A percentile compares a stretch with the other conserved stretches of the same genome.
These are phyloP conservation scores for Microcebus ravelobensis DNA, from an alignment of 2,113 vertebrate species.

Conservation along the genomic window DNA sequence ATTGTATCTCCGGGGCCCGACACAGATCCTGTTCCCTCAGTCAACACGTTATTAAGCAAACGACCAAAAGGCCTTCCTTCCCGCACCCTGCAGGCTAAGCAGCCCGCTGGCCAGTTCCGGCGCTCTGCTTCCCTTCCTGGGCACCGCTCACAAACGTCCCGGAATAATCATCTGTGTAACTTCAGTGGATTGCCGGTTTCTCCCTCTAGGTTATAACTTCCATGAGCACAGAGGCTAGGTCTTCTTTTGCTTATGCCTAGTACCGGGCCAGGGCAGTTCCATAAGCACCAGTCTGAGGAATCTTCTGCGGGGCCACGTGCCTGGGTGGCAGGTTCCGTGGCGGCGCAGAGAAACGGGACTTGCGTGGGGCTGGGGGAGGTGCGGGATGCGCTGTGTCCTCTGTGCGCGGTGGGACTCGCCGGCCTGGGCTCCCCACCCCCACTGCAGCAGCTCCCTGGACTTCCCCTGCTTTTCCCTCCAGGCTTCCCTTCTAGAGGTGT, in stretches of 20 bases:
- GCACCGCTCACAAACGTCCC: background rate
- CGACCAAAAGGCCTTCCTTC: background rate
- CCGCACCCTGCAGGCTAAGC: background rate
- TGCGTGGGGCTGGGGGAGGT: rapidly evolving
- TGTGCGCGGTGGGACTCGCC: rapidly evolving
- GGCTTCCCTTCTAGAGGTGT: background rate
- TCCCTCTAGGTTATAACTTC: background rate
- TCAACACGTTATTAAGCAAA: background rate
- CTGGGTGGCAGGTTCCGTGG: background rate
- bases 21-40: background rate
- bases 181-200: too few relatives aligned
- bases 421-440: background rate
- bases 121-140: background rate
- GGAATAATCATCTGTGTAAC: background rate
- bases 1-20: too few relatives aligned
- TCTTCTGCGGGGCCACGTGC: background rate
- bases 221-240: background rate
- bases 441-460: background rate
- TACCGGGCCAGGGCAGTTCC: background rate
- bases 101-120: background rate
- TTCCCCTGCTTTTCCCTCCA: background rate
- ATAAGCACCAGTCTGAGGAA: background rate
- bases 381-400: background rate
- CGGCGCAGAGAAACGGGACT: rapidly evolving
- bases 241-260: background rate